phyloP scores from a whole-genome alignment of 2,888 invertebrate species.

The Trilocha varians region DNA sequence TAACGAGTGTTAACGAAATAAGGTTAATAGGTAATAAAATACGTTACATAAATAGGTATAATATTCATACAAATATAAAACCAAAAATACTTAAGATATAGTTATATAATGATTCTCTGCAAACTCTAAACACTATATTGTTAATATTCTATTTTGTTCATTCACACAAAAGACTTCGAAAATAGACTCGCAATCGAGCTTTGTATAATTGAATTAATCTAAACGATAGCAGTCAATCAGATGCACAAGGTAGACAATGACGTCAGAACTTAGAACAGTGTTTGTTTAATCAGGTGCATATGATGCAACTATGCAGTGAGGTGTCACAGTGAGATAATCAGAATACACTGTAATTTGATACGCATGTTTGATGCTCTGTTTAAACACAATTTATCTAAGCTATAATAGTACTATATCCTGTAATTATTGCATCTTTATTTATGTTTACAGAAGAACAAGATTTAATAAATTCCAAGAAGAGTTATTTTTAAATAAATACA shows the following conservation, averaged over 20 bases:
- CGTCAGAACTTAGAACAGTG: slow-evolving; percentile 35
- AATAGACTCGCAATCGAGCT: neutral
- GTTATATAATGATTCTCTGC: too few species aligned
- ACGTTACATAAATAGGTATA: neutral
- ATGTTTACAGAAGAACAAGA: too few species aligned
- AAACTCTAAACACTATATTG: too few species aligned
- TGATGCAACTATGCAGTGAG: slow-evolving; percentile 46
- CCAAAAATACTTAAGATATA: too few species aligned
- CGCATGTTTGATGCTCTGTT: too few species aligned
- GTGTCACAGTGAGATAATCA: slow-evolving; percentile 49
- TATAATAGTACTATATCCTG: too few species aligned
- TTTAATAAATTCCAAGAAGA: too few species aligned
- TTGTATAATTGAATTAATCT: neutral
- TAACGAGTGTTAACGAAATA: neutral
- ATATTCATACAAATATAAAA: too few species aligned
- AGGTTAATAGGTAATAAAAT: neutral
- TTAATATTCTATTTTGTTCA: too few species aligned
- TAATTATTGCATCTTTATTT: too few species aligned
- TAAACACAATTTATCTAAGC: too few species aligned
- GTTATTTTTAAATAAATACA: neutral
- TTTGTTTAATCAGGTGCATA: slow-evolving; percentile 44
- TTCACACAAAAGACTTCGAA: neutral
- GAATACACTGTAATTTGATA: too few species aligned
- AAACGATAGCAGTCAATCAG: slow-evolving; percentile 13
- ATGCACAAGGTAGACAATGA: slow-evolving; percentile 21